Conservation (phyloP, 2,797 vertebrate genomes). For the Mormyrops attenuatus region DNA sequence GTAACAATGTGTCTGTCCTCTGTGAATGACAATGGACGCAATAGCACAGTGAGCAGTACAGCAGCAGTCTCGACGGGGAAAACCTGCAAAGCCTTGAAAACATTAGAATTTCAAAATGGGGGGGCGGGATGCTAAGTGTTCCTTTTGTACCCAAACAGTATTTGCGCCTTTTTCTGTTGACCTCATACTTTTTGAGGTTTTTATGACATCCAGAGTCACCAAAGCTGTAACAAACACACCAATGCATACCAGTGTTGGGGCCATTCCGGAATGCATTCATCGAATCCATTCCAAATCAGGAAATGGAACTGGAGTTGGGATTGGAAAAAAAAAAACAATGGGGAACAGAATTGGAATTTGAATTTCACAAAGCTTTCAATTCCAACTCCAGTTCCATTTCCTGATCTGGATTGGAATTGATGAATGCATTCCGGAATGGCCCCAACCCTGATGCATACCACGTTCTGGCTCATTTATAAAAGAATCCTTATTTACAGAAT, state of each 20-base stretch:
- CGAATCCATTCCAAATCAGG: background rate
- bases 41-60: background rate
- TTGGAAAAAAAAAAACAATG: background rate
- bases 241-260: background rate
- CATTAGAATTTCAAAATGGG: background rate
- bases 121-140: background rate
- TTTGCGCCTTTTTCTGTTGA: conserved; percentile 39
- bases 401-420: background rate
- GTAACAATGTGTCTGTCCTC: background rate
- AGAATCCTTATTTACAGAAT: background rate
- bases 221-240: background rate
- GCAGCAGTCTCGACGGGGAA: background rate
- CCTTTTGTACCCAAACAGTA: conserved; percentile 31
- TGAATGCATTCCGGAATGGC: background rate
- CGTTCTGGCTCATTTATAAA: background rate
- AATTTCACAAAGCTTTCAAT: background rate
- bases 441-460: background rate
- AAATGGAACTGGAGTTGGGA: background rate
- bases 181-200: conserved; percentile 42
- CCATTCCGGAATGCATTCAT: background rate
- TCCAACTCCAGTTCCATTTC: background rate
- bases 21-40: background rate
- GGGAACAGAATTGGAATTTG: background rate
- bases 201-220: conserved; percentile 35
- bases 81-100: background rate